phyloP scores from a whole-genome alignment of 2,797 vertebrate species.

The Scleropages formosus region DNA sequence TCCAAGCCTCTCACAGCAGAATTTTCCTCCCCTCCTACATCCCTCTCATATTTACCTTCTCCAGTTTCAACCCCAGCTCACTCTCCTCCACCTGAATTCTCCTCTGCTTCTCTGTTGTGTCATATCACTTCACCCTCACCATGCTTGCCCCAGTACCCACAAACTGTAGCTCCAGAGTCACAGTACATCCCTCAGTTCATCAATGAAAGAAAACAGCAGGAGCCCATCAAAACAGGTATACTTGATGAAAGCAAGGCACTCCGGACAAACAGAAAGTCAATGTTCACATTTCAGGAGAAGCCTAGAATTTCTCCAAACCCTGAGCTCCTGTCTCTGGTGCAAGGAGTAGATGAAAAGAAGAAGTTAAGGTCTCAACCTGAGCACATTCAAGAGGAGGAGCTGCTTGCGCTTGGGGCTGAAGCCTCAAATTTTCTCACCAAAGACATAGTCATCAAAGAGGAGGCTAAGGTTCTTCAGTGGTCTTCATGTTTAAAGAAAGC shows the following conservation, averaged over 20 bases:
- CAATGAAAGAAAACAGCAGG: conserved; percentile 48
- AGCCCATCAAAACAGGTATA: conserved; percentile 78
- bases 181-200: conserved; percentile 58
- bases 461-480: conserved; percentile 75
- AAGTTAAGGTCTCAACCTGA: conserved; percentile 77
- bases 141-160: conserved; percentile 70
- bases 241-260: conserved; percentile 78
- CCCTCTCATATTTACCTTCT: conserved; percentile 17
- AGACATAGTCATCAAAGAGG: conserved; percentile 55
- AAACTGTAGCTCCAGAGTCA: conserved; percentile 63
- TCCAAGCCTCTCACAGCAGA: conserved; percentile 46
- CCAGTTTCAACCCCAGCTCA: conserved; percentile 36
- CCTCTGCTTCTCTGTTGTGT: conserved; percentile 52
- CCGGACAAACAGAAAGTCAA: conserved; percentile 76
- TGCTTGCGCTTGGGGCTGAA: conserved; percentile 88
- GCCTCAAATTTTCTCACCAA: conserved; percentile 86
- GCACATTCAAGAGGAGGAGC: conserved; percentile 75
- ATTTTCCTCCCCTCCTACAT: conserved; percentile 55
- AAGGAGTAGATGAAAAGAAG: conserved; percentile 82
- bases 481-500: conserved; percentile 89
- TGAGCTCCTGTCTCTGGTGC: conserved; percentile 89
- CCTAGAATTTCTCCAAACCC: conserved; percentile 88
- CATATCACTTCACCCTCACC: conserved; percentile 64
- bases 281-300: conserved; percentile 99
- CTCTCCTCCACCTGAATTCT: conserved; percentile 71